phyloP scores from a whole-genome alignment of 2,888 invertebrate genomes.

The Synergus gifuensis region DNA sequence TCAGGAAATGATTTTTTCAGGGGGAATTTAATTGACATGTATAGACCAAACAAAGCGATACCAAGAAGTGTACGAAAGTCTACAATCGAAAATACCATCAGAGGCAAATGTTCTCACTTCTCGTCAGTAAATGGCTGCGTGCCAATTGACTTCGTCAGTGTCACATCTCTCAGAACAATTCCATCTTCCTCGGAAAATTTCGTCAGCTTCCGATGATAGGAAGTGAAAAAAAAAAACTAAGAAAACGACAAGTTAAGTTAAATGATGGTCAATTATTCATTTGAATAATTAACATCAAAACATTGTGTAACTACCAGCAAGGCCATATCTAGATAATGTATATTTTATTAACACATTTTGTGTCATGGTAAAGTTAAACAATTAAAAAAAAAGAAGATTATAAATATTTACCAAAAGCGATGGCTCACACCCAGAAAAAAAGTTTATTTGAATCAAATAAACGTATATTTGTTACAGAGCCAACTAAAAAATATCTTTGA shows the following conservation, averaged over 20 bases:
- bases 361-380: too few species aligned
- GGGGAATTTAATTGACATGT: slow-evolving; percentile 15
- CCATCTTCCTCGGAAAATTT: slow-evolving; percentile 14
- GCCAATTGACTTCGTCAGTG: slow-evolving; percentile 66
- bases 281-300: neutral
- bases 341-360: too few species aligned
- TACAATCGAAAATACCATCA: slow-evolving; percentile 59
- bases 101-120: slow-evolving; percentile 49
- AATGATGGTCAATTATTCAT: neutral
- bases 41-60: slow-evolving; percentile 11
- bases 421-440: too few species aligned
- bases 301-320: neutral
- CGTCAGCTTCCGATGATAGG: neutral
- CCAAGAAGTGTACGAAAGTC: slow-evolving; percentile 46
- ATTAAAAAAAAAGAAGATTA: too few species aligned
- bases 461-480: too few species aligned
- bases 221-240: neutral
- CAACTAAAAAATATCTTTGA: too few species aligned
- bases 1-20: neutral
- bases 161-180: slow-evolving; percentile 45
- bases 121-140: slow-evolving; percentile 58
- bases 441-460: too few species aligned
- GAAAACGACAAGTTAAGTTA: neutral
- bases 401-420: too few species aligned
- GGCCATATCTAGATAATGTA: neutral